Evolutionary conservation across 2,797 vertebrate species (phyloP).

Genomic region (Capromys pilorides): DNA sequence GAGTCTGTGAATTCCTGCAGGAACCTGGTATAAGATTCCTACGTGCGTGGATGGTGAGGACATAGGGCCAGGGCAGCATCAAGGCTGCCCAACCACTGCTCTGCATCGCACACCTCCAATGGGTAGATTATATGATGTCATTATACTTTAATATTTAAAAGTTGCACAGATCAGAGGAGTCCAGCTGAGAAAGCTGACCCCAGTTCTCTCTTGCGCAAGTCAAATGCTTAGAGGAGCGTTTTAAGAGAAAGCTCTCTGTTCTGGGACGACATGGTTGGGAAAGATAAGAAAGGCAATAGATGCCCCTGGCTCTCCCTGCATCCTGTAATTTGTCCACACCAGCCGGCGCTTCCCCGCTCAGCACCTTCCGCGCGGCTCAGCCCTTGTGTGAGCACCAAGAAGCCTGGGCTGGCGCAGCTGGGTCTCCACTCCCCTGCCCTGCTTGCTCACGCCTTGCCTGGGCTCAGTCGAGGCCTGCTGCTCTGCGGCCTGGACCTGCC

Average conservation of each 20-base stretch:
- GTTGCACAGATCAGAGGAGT: no score
- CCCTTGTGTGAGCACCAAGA: not conserved
- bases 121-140: not conserved
- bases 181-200: not conserved
- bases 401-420: not conserved
- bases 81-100: not conserved
- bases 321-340: not conserved
- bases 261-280: not conserved
- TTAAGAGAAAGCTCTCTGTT: not conserved
- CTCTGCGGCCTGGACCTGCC: not conserved
- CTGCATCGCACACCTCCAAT: not conserved
- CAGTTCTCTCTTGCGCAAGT: not conserved
- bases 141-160: not conserved
- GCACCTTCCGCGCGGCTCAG: not conserved
- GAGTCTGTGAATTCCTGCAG: not conserved
- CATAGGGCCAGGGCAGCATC: not conserved
- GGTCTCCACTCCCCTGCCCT: no score
- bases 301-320: not conserved
- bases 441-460: fast-evolving
- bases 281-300: not conserved
- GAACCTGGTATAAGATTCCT: fast-evolving
- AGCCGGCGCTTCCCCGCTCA: not conserved
- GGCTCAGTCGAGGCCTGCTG: not conserved
- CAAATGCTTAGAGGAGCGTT: not conserved
- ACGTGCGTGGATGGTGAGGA: not conserved